Percentiles rank a stretch among this genome's conserved stretches.
phyloP scores from a whole-genome alignment of 2,888 invertebrate species.

The Geotrupes spiniger region DNA sequence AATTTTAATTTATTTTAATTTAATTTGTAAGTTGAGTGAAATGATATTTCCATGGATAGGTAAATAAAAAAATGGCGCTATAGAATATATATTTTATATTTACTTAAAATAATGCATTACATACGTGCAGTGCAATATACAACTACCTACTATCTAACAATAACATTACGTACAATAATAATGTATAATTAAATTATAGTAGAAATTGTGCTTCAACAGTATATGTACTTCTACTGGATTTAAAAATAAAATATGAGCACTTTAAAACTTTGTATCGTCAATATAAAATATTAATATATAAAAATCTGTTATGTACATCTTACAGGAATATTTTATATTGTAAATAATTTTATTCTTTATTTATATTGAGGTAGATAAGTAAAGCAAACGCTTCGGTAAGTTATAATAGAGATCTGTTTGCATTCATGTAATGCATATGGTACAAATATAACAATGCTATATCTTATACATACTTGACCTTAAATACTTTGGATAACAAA shows the following conservation, averaged over 20 bases:
- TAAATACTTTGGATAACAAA: constrained; percentile 44
- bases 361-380: constrained; percentile 41
- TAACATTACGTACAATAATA: constrained; percentile 44
- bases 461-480: constrained; percentile 20
- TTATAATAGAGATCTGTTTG: constrained; percentile 31
- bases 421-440: constrained; percentile 12
- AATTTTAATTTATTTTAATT: too few species aligned
- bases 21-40: too few species aligned
- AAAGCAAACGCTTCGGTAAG: constrained; percentile 34
- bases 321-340: constrained; percentile 14
- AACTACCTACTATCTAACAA: constrained; percentile 44
- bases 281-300: constrained; percentile 39
- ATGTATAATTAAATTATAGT: constrained; percentile 39
- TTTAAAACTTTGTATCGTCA: constrained; percentile 32
- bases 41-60: too few species aligned
- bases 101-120: constrained; percentile 45
- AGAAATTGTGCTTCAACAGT: constrained; percentile 38
- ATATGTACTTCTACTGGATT: constrained; percentile 33
- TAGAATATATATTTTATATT: constrained; percentile 34
- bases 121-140: constrained; percentile 48
- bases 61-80: neutral
- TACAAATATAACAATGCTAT: constrained; percentile 16
- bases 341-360: constrained; percentile 22
- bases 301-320: constrained; percentile 38
- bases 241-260: constrained; percentile 35